Percentiles rank a stretch among this genome's conserved stretches.
phyloP scores from a whole-genome alignment of 37 sponge, comb jelly and placozoan genomes.

The Amphimedon queenslandica region DNA sequence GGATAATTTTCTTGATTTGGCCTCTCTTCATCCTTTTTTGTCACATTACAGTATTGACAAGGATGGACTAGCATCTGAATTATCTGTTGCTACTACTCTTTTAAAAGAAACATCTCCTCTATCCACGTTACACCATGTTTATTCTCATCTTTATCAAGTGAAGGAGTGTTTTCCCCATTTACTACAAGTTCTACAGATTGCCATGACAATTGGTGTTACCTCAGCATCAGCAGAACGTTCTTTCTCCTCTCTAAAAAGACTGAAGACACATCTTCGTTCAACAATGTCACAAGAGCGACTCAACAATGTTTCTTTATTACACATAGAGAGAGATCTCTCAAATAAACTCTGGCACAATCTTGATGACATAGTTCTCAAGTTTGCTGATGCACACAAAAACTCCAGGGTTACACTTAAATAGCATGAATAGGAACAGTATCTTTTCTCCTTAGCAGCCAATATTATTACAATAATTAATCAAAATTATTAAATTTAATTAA shows the following conservation, averaged over 20 bases:
- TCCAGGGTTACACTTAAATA: too few relatives aligned
- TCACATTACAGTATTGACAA: conserved; percentile 4
- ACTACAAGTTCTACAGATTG: neutral
- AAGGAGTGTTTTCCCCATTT: neutral
- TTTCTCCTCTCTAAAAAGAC: neutral
- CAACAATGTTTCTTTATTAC: too few relatives aligned
- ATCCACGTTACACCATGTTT: neutral
- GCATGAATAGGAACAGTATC: too few relatives aligned
- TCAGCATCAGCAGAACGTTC: conserved; percentile 2
- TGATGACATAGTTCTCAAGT: too few relatives aligned
- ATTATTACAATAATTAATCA: too few relatives aligned
- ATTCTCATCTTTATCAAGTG: neutral
- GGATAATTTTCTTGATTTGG: neutral
- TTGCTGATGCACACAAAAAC: too few relatives aligned
- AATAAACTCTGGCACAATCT: too few relatives aligned
- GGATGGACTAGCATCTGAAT: neutral
- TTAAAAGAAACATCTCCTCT: neutral
- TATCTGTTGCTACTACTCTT: neutral
- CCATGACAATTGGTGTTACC: conserved; percentile 11
- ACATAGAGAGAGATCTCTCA: too few relatives aligned
- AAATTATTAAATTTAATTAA: too few relatives aligned
- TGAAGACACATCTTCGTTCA: neutral
- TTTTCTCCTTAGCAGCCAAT: too few relatives aligned
- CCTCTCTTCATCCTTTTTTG: conserved; percentile 4
- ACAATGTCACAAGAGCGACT: too few relatives aligned